Base-by-base conservation (phyloP, 1,140 invertebrate genomes). In the Himalopsyche phryganea region DNA sequence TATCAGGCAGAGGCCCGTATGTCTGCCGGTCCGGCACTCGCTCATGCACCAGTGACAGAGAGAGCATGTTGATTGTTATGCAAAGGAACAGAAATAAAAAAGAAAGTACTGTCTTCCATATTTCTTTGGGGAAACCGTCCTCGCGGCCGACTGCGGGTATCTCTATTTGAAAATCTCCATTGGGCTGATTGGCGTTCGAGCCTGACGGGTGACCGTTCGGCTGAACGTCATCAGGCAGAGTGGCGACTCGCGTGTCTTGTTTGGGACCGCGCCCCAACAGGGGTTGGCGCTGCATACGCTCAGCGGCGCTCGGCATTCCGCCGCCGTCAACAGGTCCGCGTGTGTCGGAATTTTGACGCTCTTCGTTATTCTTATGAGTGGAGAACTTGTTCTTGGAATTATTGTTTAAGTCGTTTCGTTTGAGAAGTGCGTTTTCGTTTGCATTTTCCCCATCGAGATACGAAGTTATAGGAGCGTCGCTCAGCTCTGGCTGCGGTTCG, bases 41-140 rank as follows among this genome's bases (percentile, higher is more conserved):
- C 71, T 94, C 90, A 74, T 95, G 91, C 44, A 91, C 86, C 66
- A 93, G 72, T 40, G 91, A 88, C 61, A 95, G 79, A 2, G 90
- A 90, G 56, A 83, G 69, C 75, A 77, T 78, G 62, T 77, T 77
- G 48, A 77, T 66, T 56, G 71, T 74, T 41, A 76, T 73, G 38
- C 74, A 76, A 14, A 69, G 15, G 44, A 76, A 75, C 19, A 77
- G 64, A 61, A 76, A 78, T 41, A 75, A 68, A 62, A 77, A 78
- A n/a, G 76, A 73, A 18, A 76, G 33, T 17, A 75, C 71, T 0
- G 75, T 74, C 48, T 78, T 78, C 69, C 74, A 74, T 63, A 78
- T 73, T 58, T 78, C 76, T 55, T 76, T 78, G 33, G 76, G 76
- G 56, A 75, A 78, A 50, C 75, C 61, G 44, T 75, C 72, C n/a